Evolutionary conservation across 2,113 vertebrate species (phyloP), one percentile per base, ranked within the genome.

Genomic region (Balaenoptera acutorostrata): DNA sequence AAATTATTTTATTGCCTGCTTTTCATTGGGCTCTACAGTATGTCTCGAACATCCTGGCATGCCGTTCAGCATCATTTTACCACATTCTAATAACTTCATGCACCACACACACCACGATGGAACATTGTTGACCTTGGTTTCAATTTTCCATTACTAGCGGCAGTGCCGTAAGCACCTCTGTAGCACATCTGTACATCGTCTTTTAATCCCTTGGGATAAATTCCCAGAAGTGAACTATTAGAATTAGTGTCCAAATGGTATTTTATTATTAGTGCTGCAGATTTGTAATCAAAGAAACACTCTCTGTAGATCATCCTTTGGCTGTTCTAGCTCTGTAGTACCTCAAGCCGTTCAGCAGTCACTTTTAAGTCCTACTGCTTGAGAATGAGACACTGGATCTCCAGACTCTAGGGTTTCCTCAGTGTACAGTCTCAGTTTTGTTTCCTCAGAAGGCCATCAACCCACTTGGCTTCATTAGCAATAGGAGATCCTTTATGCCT

Each of bases 71-170:
- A 20, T 88, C n/a, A 4, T 18, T 46, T 66, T n/a, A 12, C 27
- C 3, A 18, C 8, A 23, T 71, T 81, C 33, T 61, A 27, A n/a
- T 11, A 78, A 1, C 25, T 93, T 52, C 14, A 18, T 85, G 59
- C 12, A n/a, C 14, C 33, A 41, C 9, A 17, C 29, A 2, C 11
- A 52, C 15, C 21, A 59, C 6, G 14, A 5, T 4, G 2, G 8
- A 59, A 29, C 25, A 9, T 33, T 72, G 55, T 33, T 72, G 55
- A 39, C 41, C 29, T 81, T 74, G 20, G 49, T 71, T 80, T 78
- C 49, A 33, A 0, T 68, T 80, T 68, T 81, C 75, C 63, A 39
- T 59, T 14, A 12, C 29, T 29, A 31, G 41, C 52, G 15, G 14
- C 20, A 27, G 25, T 41, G 41, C 21, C 49, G 1, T 66, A 91